phyloP scores from a whole-genome alignment of 2,113 vertebrate genomes.

The Vombatus ursinus region DNA sequence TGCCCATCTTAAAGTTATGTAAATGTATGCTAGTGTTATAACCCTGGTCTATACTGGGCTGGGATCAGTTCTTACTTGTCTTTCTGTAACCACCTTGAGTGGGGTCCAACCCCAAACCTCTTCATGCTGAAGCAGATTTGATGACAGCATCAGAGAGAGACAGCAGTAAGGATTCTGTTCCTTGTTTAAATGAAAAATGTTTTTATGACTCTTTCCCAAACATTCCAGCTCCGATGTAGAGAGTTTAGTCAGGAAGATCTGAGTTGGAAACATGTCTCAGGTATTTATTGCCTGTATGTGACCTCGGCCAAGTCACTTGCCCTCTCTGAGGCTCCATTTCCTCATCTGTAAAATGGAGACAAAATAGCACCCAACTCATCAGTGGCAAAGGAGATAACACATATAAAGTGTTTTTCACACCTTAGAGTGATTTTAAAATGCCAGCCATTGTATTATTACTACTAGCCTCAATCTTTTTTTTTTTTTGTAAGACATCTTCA shows the following conservation, averaged over 20 bases:
- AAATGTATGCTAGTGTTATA: neutral
- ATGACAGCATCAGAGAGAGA: neutral
- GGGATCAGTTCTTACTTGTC: neutral
- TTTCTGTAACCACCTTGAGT: neutral
- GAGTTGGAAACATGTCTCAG: neutral
- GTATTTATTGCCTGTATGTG: neutral
- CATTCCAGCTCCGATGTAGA: neutral
- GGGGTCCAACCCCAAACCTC: neutral
- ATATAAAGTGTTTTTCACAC: neutral
- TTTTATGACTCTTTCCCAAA: neutral
- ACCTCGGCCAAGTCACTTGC: neutral
- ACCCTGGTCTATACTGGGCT: neutral
- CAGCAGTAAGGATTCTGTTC: neutral
- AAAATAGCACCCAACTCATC: neutral
- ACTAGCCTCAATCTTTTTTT: neutral
- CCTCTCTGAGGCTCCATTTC: neutral
- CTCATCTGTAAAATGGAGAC: neutral
- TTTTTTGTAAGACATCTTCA: neutral
- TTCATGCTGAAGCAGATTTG: neutral
- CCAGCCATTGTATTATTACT: neutral
- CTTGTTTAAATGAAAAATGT: neutral
- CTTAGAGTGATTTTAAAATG: neutral
- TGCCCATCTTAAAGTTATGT: neutral
- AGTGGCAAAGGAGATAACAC: neutral
- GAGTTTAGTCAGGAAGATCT: neutral